phyloP scores from a whole-genome alignment of 1,140 invertebrate species.

The Brachionus paranguensis region DNA sequence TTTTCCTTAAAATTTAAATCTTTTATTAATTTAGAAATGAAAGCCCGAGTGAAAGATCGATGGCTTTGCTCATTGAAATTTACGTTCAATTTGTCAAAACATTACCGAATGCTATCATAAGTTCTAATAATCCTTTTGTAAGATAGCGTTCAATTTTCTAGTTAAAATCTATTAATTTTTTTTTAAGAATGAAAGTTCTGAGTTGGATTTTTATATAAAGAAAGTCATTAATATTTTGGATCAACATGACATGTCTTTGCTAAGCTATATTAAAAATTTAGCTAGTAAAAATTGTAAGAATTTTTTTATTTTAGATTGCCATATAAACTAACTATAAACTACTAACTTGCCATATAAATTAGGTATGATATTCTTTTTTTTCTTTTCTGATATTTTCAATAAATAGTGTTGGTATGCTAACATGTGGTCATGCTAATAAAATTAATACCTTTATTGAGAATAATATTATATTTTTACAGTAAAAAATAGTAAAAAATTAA shows the following conservation, averaged over 20 bases:
- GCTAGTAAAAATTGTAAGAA: conserved; percentile 2
- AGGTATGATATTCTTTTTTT: neutral
- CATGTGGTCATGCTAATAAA: too few relatives aligned
- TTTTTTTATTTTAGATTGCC: neutral
- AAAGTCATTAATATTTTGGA: neutral
- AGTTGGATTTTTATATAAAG: conserved; percentile 6
- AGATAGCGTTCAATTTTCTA: neutral
- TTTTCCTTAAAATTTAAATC: neutral
- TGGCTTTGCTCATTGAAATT: conserved; percentile 33
- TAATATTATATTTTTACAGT: too few relatives aligned
- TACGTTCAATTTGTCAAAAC: conserved; percentile 19
- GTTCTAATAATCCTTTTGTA: conserved; percentile 19
- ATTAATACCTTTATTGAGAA: too few relatives aligned
- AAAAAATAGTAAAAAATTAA: too few relatives aligned
- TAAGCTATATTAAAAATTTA: neutral
- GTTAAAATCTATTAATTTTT: neutral
- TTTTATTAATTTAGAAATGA: neutral
- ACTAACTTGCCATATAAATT: neutral
- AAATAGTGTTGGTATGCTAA: too few relatives aligned
- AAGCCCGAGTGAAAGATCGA: conserved; percentile 30
- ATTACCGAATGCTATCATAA: neutral
- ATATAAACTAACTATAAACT: neutral
- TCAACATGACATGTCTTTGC: neutral
- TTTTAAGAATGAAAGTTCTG: conserved; percentile 13
- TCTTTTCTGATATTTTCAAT: too few relatives aligned